A percentile compares a stretch with the other conserved stretches of the same genome.
Conservation (phyloP, 2,113 vertebrate genomes). For the Notiomystis cincta region DNA sequence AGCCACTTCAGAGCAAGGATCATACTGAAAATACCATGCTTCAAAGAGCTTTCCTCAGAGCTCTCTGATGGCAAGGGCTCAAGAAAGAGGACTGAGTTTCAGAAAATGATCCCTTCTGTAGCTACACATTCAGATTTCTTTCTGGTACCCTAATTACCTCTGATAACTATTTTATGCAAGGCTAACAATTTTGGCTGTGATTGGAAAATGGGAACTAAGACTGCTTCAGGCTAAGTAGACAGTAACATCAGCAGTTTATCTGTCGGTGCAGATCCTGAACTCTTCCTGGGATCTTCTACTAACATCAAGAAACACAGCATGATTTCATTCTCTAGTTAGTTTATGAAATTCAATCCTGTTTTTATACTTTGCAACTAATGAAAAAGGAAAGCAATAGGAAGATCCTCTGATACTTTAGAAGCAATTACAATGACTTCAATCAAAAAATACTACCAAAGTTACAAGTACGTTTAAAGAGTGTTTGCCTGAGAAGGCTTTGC, state of each 20-base stretch:
- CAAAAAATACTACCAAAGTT: neutral
- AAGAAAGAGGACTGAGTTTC: neutral
- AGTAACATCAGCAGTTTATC: neutral
- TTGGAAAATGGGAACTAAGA: neutral
- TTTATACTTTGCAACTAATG: neutral
- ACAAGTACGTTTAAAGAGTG: neutral
- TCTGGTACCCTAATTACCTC: neutral
- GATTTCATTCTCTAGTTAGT: neutral
- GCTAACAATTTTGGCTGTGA: neutral
- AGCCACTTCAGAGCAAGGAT: neutral
- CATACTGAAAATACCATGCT: neutral
- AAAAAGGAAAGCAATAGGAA: neutral
- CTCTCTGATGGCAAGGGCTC: neutral
- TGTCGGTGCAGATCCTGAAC: neutral
- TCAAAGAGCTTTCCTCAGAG: neutral
- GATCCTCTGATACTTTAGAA: neutral
- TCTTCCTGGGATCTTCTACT: neutral
- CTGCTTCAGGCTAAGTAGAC: neutral
- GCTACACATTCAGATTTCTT: neutral
- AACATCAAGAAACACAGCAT: neutral
- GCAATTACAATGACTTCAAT: neutral
- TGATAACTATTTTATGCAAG: slow-evolving; percentile 7
- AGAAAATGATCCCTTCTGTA: neutral
- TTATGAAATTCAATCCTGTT: neutral
- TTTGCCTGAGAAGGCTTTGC: neutral